These are phyloP conservation scores for Rhizoglyphus robini DNA, from an alignment of 1,140 invertebrate species.

Conservation along the genomic window DNA sequence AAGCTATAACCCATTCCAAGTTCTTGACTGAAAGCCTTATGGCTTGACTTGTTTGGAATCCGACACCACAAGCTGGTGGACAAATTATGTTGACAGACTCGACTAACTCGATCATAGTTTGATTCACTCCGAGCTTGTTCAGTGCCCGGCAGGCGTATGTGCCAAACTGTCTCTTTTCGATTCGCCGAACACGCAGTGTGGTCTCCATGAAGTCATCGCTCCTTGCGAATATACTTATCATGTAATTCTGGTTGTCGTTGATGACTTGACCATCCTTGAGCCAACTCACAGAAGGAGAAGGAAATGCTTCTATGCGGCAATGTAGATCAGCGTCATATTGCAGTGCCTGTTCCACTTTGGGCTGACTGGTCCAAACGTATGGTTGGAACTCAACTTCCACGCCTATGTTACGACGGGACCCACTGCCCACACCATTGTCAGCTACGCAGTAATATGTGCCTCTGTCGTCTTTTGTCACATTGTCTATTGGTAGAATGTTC, in stretches of 20 bases:
- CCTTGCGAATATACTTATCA: constrained; percentile 70
- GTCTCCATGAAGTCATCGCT: constrained; percentile 79
- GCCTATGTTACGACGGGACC: constrained; percentile 66
- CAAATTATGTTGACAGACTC: constrained; percentile 80
- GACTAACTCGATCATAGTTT: constrained; percentile 55
- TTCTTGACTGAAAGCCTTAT: no score
- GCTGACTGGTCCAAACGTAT: constrained; percentile 55
- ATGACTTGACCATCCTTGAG: constrained; percentile 58
- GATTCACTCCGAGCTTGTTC: constrained; percentile 67
- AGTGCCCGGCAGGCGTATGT: constrained; percentile 68
- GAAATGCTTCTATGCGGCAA: constrained; percentile 81
- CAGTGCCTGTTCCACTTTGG: constrained; percentile 48
- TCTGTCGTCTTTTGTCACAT: constrained; percentile 62
- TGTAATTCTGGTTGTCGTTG: constrained; percentile 75
- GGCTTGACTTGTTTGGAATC: background rate
- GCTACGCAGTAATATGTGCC: constrained; percentile 87
- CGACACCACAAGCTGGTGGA: constrained; percentile 59
- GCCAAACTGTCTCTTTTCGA: constrained; percentile 78
- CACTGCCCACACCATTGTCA: constrained; percentile 63
- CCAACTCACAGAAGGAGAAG: constrained; percentile 73
- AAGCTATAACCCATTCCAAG: no score
- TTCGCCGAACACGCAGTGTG: constrained; percentile 69
- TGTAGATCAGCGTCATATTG: constrained; percentile 84
- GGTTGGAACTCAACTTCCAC: constrained; percentile 69
- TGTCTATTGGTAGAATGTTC: constrained; percentile 60